Evolutionary conservation across 1,140 invertebrate species (phyloP), one percentile per base, ranked within the genome.

Genomic region (Oryzaephilus surinamensis): DNA sequence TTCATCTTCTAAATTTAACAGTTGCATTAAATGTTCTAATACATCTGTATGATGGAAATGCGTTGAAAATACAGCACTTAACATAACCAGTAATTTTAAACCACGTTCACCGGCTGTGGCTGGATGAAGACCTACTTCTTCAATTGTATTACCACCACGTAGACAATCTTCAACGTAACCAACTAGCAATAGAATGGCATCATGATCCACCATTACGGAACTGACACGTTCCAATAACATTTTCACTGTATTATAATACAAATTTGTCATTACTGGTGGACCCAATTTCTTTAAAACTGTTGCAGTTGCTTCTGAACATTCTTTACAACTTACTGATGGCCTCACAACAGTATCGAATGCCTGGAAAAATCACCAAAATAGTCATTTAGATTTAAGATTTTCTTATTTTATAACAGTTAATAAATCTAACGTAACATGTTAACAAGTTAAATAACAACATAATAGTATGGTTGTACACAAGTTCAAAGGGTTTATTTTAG

Each of bases 191-290:
- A 79, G 73, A 38, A 92, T 72, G 0, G 90, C 86, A 42, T 84
- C 77, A 48, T 82, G 79, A 59, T 98, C 94, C 11, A 98, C 84
- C 81, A 97, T 90, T 2, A 97, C 88, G 0, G 90, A 93, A 23
- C 90, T 93, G 8, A 94, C 84, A 46, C 93, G 69, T 64, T 97
- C 92, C 17, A 97, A 66, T 8, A 97, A 61, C 76, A 91, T 88
- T 68, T 97, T 52, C 2, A 97, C 84, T 1, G 88, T 93, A 55
- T 92, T 93, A 62, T 96, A 97, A 58, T 95, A 91, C 17, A 92
- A 61, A 68, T 96, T 95, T 1, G 89, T 92, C 77, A 93, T 91
- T 0, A 93, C 80, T 1, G 91, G 89, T 51, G 89, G 79, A 3
- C 93, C 93, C 0, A 97, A 69, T 62, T 93, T 94, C 61, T 94